phyloP scores from a whole-genome alignment of 2,888 invertebrate genomes.

The Platerodrilus igneus region DNA sequence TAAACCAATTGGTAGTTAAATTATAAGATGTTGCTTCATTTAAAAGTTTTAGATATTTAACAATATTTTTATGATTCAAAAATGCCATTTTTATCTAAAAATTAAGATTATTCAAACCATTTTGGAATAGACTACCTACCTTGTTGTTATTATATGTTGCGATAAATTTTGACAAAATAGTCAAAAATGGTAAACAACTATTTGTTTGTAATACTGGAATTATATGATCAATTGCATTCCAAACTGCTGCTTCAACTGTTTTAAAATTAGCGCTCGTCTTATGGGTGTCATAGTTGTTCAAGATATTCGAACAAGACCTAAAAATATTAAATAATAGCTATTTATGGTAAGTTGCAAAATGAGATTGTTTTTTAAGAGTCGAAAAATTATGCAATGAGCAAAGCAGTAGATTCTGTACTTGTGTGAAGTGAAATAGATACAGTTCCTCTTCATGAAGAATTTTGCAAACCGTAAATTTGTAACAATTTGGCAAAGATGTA shows the following conservation, averaged over 20 bases:
- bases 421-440: too few relatives aligned
- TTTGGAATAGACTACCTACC: too few relatives aligned
- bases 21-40: slow-evolving; percentile 38
- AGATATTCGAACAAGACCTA: slow-evolving; percentile 50
- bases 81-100: slow-evolving; percentile 45
- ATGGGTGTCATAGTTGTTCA: slow-evolving; percentile 44
- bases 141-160: slow-evolving; percentile 26
- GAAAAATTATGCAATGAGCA: too few relatives aligned
- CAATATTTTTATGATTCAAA: slow-evolving; percentile 42
- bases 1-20: slow-evolving; percentile 59
- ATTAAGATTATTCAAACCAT: slow-evolving; percentile 9
- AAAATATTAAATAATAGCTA: too few relatives aligned
- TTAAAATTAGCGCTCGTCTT: slow-evolving; percentile 47
- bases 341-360: too few relatives aligned
- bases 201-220: slow-evolving; percentile 48
- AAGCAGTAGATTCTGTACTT: too few relatives aligned
- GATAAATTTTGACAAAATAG: slow-evolving; percentile 37
- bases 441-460: too few relatives aligned
- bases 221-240: slow-evolving; percentile 48
- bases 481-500: too few relatives aligned
- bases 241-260: slow-evolving; percentile 47
- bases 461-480: too few relatives aligned
- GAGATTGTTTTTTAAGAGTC: too few relatives aligned
- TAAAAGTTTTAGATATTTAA: slow-evolving; percentile 48
- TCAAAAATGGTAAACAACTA: slow-evolving; percentile 49